These are phyloP conservation scores for Cromileptes altivelis DNA, from an alignment of 2,113 vertebrate species.

Conservation along the genomic window DNA sequence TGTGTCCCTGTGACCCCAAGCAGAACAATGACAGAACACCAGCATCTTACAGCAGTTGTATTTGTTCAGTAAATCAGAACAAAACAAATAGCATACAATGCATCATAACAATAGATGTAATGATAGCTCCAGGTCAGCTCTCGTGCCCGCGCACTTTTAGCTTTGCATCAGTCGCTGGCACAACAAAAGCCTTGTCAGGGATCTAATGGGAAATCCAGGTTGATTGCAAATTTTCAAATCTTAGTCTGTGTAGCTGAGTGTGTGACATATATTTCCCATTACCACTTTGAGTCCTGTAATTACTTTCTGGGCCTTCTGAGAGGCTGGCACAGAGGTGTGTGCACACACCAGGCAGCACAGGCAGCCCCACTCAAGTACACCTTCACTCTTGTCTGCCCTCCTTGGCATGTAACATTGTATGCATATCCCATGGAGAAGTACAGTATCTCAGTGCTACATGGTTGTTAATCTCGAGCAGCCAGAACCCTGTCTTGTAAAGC, in stretches of 20 bases:
- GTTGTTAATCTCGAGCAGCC: slow-evolving; percentile 35
- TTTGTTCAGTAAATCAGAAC: slow-evolving; percentile 60
- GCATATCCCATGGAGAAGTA: slow-evolving; percentile 34
- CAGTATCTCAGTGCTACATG: slow-evolving; percentile 24
- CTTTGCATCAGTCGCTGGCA: slow-evolving; percentile 37
- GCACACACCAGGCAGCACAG: slow-evolving; percentile 30
- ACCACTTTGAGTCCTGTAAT: slow-evolving; percentile 80
- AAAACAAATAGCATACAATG: slow-evolving; percentile 48
- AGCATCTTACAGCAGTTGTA: slow-evolving; percentile 24
- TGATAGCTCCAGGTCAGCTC: slow-evolving; percentile 36
- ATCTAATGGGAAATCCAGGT: slow-evolving; percentile 73
- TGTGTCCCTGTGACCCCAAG: slow-evolving; percentile 49
- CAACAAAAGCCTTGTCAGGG: slow-evolving; percentile 41
- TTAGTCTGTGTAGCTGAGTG: slow-evolving; percentile 57
- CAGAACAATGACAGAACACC: not conserved
- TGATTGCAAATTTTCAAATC: slow-evolving; percentile 69
- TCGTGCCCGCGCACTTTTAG: slow-evolving; percentile 24
- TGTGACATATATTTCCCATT: slow-evolving; percentile 79
- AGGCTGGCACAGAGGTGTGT: slow-evolving; percentile 58
- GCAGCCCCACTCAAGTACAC: slow-evolving; percentile 29
- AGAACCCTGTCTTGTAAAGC: not conserved
- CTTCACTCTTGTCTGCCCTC: slow-evolving; percentile 47
- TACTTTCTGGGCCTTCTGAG: slow-evolving; percentile 74
- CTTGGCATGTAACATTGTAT: slow-evolving; percentile 30
- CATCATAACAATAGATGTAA: slow-evolving; percentile 46